These are phyloP conservation scores for Morphnarchus princeps DNA, from an alignment of 2,113 vertebrate genomes.

Conservation along the genomic window DNA sequence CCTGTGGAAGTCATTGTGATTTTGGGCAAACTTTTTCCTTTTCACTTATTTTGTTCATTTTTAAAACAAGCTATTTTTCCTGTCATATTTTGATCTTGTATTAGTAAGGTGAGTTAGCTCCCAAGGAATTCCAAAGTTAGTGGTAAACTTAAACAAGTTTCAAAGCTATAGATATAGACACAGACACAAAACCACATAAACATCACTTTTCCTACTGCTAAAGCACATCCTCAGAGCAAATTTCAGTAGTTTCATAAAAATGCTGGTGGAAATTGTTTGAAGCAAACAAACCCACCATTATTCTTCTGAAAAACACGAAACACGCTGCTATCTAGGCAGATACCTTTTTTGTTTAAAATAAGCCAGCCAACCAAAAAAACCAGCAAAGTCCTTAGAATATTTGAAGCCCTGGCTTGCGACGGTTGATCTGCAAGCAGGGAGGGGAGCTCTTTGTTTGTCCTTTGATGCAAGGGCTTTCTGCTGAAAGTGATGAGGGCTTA, in stretches of 20 bases:
- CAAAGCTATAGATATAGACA: not conserved
- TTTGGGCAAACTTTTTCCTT: not conserved
- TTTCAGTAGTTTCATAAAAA: not conserved
- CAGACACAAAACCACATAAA: not conserved
- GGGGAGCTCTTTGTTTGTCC: not conserved
- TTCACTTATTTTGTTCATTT: not conserved
- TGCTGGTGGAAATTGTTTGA: not conserved
- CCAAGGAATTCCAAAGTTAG: not conserved
- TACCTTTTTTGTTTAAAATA: not conserved
- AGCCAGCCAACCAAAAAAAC: not conserved
- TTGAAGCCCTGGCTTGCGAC: not conserved
- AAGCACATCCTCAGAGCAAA: not conserved
- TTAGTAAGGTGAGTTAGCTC: not conserved
- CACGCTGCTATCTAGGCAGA: not conserved
- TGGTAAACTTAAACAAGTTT: not conserved
- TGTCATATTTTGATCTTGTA: not conserved
- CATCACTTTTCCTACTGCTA: not conserved
- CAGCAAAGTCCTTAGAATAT: not conserved
- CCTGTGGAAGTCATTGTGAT: not conserved
- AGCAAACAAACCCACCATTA: not conserved
- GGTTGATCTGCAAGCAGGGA: not conserved
- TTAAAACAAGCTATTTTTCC: not conserved
- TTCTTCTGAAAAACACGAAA: not conserved
- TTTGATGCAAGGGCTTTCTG: not conserved
- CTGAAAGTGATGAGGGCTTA: not conserved